Conservation (phyloP, 64 coral and sea anemone genomes). For the Pocillopora damicornis region DNA sequence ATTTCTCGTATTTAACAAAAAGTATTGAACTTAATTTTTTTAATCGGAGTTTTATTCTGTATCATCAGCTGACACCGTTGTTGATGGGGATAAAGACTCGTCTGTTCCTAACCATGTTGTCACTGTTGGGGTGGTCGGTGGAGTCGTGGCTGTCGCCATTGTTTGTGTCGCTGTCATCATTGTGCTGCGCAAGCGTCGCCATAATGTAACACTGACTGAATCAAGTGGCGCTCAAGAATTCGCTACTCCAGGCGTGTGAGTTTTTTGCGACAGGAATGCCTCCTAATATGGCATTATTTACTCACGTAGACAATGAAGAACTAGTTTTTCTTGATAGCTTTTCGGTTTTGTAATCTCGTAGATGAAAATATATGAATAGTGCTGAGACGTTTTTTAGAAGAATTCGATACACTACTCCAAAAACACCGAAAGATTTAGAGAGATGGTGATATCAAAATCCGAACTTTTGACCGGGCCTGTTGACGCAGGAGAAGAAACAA, state of each 20-base stretch:
- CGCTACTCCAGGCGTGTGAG: not conserved
- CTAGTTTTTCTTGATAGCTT: not conserved
- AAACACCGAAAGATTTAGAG: no score
- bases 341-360: not conserved
- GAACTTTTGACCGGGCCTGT: no score
- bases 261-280: not conserved
- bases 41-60: not conserved
- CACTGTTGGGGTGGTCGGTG: not conserved
- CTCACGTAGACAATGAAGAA: not conserved
- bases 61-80: not conserved
- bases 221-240: not conserved
- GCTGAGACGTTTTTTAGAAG: no score
- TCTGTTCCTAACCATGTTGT: not conserved
- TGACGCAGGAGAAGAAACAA: no score
- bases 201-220: not conserved
- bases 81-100: not conserved
- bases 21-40: no score
- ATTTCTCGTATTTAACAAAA: no score
- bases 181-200: not conserved
- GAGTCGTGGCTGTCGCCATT: not conserved
- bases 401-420: no score
- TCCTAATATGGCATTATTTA: not conserved
- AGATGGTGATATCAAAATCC: no score
- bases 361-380: no score
- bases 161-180: not conserved